Evolutionary conservation across 2,888 invertebrate genomes (phyloP).

Genomic region (Cordilura impudica): DNA sequence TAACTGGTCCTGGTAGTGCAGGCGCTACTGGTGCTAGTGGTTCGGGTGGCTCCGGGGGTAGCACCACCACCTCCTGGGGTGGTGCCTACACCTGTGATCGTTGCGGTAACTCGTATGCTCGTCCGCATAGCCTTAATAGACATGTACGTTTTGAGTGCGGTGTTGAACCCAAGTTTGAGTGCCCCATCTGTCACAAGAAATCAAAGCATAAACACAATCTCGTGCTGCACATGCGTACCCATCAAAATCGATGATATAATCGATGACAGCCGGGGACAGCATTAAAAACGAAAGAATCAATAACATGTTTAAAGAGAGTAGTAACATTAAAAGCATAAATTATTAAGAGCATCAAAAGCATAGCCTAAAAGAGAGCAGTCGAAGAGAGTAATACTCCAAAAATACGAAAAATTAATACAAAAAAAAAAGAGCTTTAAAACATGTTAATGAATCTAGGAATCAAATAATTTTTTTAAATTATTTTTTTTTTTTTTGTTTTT

Average conservation of each 20-base stretch:
- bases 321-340: constrained; percentile 44
- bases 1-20: constrained; percentile 56
- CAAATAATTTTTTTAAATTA: not conserved
- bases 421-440: constrained; percentile 35
- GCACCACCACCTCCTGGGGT: constrained; percentile 67
- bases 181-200: constrained; percentile 81
- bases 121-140: constrained; percentile 80
- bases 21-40: constrained; percentile 62
- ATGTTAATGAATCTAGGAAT: not conserved
- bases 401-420: no score
- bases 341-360: not conserved
- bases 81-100: constrained; percentile 79
- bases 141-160: constrained; percentile 82
- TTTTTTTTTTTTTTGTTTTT: constrained; percentile 30
- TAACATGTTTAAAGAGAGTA: constrained; percentile 42
- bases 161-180: constrained; percentile 81
- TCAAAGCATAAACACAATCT: constrained; percentile 79
- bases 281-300: constrained; percentile 45
- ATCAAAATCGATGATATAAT: constrained; percentile 79
- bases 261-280: constrained; percentile 65
- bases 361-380: not conserved
- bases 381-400: not conserved
- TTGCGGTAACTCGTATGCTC: constrained; percentile 81
- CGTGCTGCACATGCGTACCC: constrained; percentile 78
- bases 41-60: constrained; percentile 62